phyloP scores from a whole-genome alignment of 1,140 invertebrate genomes.

The Cherax quadricarinatus region DNA sequence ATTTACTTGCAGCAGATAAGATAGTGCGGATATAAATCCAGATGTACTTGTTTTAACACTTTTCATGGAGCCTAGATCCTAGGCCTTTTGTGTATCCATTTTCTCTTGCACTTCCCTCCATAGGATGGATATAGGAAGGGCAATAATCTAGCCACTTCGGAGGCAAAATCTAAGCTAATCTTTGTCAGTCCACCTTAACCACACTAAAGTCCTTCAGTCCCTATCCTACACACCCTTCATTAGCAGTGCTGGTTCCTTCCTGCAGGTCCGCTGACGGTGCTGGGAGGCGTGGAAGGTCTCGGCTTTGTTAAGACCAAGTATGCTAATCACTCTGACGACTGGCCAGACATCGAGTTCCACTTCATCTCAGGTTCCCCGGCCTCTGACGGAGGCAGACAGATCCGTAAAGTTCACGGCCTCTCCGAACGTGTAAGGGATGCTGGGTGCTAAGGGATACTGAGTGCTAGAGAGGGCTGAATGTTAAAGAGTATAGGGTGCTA shows the following conservation, averaged over 20 bases:
- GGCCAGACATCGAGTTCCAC: constrained; percentile 94
- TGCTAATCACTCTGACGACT: constrained; percentile 88
- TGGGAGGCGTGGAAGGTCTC: constrained; percentile 93
- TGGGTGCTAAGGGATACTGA: neutral
- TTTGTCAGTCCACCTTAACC: too few species aligned
- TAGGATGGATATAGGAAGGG: too few species aligned
- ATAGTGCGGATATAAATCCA: too few species aligned
- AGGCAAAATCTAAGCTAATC: too few species aligned
- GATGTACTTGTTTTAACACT: too few species aligned
- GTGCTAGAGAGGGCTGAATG: too few species aligned
- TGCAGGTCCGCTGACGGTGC: constrained; percentile 89
- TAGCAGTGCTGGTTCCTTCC: neutral
- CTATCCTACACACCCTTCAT: neutral
- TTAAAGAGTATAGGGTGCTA: neutral
- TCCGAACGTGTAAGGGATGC: constrained; percentile 76
- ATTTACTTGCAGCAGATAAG: too few species aligned
- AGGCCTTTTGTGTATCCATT: too few species aligned
- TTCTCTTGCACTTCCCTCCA: too few species aligned
- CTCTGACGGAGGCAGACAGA: constrained; percentile 89
- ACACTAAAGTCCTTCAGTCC: too few species aligned
- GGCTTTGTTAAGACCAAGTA: constrained; percentile 94
- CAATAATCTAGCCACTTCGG: too few species aligned
- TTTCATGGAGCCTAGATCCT: too few species aligned
- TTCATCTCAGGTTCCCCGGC: constrained; percentile 94
- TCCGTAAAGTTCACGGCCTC: constrained; percentile 88